Evolutionary conservation across 2,888 invertebrate genomes (phyloP).

Genomic region (Tenthredo amoena): DNA sequence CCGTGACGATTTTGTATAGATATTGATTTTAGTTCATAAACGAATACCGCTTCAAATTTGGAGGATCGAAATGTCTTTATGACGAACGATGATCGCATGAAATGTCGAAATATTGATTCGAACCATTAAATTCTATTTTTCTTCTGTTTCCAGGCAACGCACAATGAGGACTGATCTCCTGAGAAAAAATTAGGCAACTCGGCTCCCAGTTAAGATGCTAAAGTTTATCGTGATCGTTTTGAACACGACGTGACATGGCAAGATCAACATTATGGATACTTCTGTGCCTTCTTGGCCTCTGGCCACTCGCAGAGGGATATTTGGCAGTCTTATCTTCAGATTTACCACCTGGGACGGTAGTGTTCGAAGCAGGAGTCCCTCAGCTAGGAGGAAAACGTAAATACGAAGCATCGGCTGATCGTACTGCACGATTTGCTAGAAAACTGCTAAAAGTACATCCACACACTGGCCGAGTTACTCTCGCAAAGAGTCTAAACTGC

Average conservation of each 20-base stretch:
- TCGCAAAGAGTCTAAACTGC: conserved; percentile 87
- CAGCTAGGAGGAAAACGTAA: conserved; percentile 88
- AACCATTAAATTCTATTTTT: not conserved
- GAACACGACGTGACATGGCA: conserved; percentile 67
- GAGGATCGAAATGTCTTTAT: not conserved
- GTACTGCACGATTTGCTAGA: conserved; percentile 91
- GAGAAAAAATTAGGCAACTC: not conserved
- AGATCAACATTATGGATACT: conserved; percentile 68
- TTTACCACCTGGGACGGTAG: conserved; percentile 82
- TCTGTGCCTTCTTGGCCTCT: conserved; percentile 60
- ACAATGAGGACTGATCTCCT: not conserved
- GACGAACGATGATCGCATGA: too few species aligned
- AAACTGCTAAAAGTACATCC: conserved; percentile 88
- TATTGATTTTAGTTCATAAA: not conserved
- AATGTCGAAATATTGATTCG: not conserved
- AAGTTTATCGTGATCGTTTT: conserved; percentile 39
- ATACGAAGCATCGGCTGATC: conserved; percentile 89
- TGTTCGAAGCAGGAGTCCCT: conserved; percentile 90
- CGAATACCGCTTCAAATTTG: not conserved
- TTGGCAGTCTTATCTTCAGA: conserved; percentile 74
- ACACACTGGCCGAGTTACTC: conserved; percentile 87
- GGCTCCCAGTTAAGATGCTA: conserved; percentile 13
- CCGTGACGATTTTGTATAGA: not conserved
- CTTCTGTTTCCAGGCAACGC: not conserved
- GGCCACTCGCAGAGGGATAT: conserved; percentile 68